phyloP scores from a whole-genome alignment of 2,113 vertebrate species.

The Ictalurus furcatus region DNA sequence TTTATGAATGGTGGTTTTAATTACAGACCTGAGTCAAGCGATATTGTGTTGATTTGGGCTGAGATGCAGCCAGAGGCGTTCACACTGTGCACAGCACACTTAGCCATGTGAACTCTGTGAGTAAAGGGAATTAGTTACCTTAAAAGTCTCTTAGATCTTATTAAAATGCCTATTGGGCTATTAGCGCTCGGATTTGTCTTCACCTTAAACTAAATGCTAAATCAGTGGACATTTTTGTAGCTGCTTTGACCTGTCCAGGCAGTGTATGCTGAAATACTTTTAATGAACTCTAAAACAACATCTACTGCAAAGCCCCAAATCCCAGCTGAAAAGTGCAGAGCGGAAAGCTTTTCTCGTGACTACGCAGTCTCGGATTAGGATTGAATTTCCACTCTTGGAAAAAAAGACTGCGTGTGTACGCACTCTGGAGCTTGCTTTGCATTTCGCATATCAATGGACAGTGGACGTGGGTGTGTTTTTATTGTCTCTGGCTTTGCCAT shows the following conservation, averaged over 20 bases:
- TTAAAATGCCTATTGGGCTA: neutral
- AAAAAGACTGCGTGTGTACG: neutral
- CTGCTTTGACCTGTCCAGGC: conserved; percentile 21
- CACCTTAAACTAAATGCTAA: neutral
- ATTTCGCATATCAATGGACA: conserved; percentile 43
- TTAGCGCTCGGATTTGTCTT: neutral
- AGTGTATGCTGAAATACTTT: conserved; percentile 5
- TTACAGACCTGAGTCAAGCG: conserved; percentile 30
- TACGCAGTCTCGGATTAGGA: conserved; percentile 12
- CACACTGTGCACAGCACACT: conserved; percentile 8
- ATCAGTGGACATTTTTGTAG: neutral
- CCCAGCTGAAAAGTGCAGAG: neutral
- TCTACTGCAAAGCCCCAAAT: neutral
- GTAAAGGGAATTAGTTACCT: neutral
- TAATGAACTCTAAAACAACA: conserved; percentile 9
- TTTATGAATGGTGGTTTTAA: conserved; percentile 49
- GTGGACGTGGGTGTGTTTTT: conserved; percentile 7
- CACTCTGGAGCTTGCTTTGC: conserved; percentile 23
- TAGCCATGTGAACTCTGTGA: neutral
- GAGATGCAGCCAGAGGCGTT: conserved; percentile 5
- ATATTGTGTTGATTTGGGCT: conserved; percentile 36
- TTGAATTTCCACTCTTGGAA: conserved; percentile 10
- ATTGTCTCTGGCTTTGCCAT: conserved; percentile 34
- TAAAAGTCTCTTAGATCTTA: neutral
- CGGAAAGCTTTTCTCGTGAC: neutral